Evolutionary conservation across 2,797 vertebrate genomes (phyloP).

Genomic region (Lateolabrax maculatus): DNA sequence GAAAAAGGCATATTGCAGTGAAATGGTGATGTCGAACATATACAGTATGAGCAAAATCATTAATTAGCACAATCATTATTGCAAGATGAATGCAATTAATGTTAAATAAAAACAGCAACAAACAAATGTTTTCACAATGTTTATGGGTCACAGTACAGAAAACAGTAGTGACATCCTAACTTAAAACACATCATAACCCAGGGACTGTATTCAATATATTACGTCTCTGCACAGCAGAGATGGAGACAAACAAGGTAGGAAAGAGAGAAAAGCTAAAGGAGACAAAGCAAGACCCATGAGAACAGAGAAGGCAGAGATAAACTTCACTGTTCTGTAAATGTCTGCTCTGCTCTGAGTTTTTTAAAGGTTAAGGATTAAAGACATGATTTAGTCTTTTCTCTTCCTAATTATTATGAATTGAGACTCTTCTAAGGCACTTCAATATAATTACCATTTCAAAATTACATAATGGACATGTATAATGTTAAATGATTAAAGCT

Average conservation of each 20-base stretch:
- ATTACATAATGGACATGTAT: not conserved
- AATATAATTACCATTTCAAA: constrained; percentile 20
- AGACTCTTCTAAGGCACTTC: constrained; percentile 62
- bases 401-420: constrained; percentile 9
- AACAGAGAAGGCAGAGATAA: not conserved
- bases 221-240: constrained; percentile 80
- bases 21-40: not conserved
- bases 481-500: constrained; percentile 29
- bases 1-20: not conserved
- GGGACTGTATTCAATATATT: constrained; percentile 39
- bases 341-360: not conserved
- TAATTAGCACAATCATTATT: not conserved
- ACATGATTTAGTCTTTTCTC: constrained; percentile 9
- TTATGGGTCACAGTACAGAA: constrained; percentile 73
- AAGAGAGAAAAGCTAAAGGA: not conserved
- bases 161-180: constrained; percentile 59
- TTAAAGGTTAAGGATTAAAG: constrained; percentile 9
- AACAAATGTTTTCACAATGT: constrained; percentile 41
- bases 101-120: constrained; percentile 32
- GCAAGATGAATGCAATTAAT: not conserved
- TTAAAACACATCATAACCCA: constrained; percentile 48
- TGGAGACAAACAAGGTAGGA: constrained; percentile 8
- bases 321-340: constrained; percentile 24
- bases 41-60: not conserved
- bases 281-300: not conserved